A percentile compares a stretch with the other conserved stretches of the same genome.
Conservation (phyloP, 1,140 invertebrate genomes). For the Trypoxylus dichotomus region DNA sequence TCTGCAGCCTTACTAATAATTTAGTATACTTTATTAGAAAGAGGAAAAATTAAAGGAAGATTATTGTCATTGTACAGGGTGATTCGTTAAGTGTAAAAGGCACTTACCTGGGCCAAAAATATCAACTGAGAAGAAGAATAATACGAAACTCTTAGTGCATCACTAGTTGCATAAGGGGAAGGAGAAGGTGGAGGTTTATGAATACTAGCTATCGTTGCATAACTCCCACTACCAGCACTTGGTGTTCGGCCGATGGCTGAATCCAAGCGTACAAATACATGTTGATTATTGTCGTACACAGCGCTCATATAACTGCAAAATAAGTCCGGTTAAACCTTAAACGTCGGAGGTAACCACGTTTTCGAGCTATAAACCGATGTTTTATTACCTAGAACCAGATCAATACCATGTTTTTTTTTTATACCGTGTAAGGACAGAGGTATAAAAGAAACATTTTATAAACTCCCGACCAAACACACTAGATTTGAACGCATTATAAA, state of each 20-base stretch:
- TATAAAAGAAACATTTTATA: too few species aligned
- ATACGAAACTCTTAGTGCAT: slow-evolving; percentile 60
- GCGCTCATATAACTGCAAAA: slow-evolving; percentile 65
- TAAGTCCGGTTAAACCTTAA: slow-evolving; percentile 17
- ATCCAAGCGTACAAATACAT: slow-evolving; percentile 71
- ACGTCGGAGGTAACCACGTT: background rate
- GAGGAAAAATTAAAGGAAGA: too few species aligned
- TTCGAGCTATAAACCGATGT: background rate
- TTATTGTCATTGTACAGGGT: too few species aligned
- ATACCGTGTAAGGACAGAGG: too few species aligned
- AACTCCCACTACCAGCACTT: slow-evolving; percentile 75
- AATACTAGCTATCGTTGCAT: slow-evolving; percentile 78
- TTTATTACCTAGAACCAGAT: background rate
- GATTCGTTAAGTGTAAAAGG: slow-evolving; percentile 25
- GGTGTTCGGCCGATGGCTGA: slow-evolving; percentile 64
- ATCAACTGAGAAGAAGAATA: slow-evolving; percentile 63
- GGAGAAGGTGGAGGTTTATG: slow-evolving; percentile 65
- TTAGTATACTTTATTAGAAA: too few species aligned
- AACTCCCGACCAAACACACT: too few species aligned
- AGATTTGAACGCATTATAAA: too few species aligned
- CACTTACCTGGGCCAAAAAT: slow-evolving; percentile 59
- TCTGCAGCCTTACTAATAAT: too few species aligned
- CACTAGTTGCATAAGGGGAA: slow-evolving; percentile 66
- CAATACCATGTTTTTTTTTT: background rate
- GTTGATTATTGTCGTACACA: slow-evolving; percentile 69